Evolutionary conservation across 2,888 invertebrate genomes (phyloP).

Genomic region (Rhamphomyia laevipes): DNA sequence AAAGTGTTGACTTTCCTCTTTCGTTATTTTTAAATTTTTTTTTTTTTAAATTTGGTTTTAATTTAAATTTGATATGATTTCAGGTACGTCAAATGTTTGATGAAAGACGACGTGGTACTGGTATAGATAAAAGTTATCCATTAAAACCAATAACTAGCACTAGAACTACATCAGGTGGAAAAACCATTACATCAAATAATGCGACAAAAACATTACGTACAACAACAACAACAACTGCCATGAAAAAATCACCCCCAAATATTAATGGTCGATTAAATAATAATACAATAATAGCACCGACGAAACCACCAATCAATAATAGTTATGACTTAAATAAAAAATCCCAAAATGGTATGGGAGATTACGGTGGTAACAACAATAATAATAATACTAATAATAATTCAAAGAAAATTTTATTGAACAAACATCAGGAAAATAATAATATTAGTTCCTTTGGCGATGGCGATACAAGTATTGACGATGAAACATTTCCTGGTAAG

Average conservation of each 20-base stretch:
- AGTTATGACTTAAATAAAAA: not conserved
- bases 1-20: no score
- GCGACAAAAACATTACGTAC: slow-evolving; percentile 6
- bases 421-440: no score
- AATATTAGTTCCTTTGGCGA: no score
- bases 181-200: slow-evolving; percentile 7
- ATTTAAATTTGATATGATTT: no score
- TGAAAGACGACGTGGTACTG: slow-evolving; percentile 61
- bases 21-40: no score
- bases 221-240: not conserved
- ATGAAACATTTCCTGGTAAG: slow-evolving; percentile 21
- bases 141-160: slow-evolving; percentile 56
- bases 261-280: slow-evolving; percentile 2
- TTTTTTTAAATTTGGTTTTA: no score
- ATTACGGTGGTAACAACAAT: not conserved
- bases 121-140: slow-evolving; percentile 72
- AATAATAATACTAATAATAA: no score
- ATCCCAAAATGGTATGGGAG: not conserved
- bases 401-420: no score
- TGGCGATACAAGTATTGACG: slow-evolving; percentile 13
- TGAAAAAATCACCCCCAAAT: slow-evolving; percentile 4
- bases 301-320: not conserved
- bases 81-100: slow-evolving; percentile 79
- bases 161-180: slow-evolving; percentile 11
- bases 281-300: not conserved